A percentile compares a stretch with the other conserved stretches of the same genome.
These are phyloP conservation scores for Andrena hattorfiana DNA, from an alignment of 2,888 invertebrate species.

Conservation along the genomic window DNA sequence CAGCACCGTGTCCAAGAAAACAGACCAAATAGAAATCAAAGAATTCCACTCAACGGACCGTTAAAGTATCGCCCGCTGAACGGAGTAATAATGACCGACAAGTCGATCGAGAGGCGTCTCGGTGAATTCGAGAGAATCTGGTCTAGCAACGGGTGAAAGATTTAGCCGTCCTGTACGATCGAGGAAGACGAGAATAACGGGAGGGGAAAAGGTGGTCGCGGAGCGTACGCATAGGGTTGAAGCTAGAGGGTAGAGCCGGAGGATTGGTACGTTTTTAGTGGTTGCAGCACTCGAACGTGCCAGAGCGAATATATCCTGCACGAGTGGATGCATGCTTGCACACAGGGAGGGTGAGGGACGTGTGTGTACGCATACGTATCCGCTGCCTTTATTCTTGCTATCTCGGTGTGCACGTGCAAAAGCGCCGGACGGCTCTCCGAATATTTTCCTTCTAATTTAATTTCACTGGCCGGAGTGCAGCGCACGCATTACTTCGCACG, in stretches of 20 bases:
- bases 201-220: constrained; percentile 40
- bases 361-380: constrained; percentile 16
- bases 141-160: constrained; percentile 22
- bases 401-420: constrained; percentile 65
- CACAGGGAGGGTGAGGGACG: not conserved
- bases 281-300: constrained; percentile 75
- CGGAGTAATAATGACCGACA: constrained; percentile 13
- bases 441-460: constrained; percentile 80
- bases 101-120: constrained; percentile 28
- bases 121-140: constrained; percentile 24
- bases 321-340: constrained; percentile 38
- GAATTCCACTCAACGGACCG: not conserved
- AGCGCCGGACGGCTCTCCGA: constrained; percentile 69
- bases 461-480: constrained; percentile 62
- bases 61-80: not conserved
- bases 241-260: constrained; percentile 65
- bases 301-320: constrained; percentile 69
- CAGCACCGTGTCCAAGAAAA: too few species aligned
- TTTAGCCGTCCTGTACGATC: constrained; percentile 49
- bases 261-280: constrained; percentile 73
- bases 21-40: too few species aligned
- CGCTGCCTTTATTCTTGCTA: constrained; percentile 68
- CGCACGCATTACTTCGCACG: constrained; percentile 61
- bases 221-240: constrained; percentile 56
- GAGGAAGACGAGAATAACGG: constrained; percentile 55